phyloP scores from a whole-genome alignment of 2,797 vertebrate species.

The Rhinichthys osculus region DNA sequence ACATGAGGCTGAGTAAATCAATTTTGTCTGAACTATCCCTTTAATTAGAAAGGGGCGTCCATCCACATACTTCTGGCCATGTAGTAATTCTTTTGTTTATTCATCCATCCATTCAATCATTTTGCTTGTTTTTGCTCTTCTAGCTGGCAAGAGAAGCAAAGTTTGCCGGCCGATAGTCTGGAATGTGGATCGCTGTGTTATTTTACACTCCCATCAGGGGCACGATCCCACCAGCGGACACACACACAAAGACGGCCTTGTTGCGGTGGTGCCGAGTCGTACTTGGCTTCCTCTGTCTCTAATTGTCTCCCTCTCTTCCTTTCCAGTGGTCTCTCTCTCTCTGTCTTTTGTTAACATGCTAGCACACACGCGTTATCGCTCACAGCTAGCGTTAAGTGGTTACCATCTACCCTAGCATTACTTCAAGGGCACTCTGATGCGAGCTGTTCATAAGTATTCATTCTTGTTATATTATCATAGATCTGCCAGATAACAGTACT shows the following conservation, averaged over 20 bases:
- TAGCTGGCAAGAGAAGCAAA: background rate
- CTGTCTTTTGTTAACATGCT: conserved; percentile 49
- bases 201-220: conserved; percentile 43
- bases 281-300: conserved; percentile 45
- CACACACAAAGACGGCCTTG: conserved; percentile 53
- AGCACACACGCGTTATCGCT: conserved; percentile 6
- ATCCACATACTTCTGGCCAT: background rate
- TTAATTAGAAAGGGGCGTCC: background rate
- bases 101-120: conserved; percentile 22
- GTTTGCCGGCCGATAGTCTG: background rate
- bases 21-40: background rate
- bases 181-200: conserved; percentile 51
- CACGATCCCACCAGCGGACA: conserved; percentile 43
- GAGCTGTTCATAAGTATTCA: conserved; percentile 19
- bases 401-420: conserved; percentile 42
- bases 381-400: conserved; percentile 34
- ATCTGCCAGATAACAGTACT: conserved; percentile 20
- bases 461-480: conserved; percentile 10
- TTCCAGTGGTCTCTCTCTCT: conserved; percentile 23
- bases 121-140: conserved; percentile 25
- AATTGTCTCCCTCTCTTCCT: conserved; percentile 20
- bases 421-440: conserved; percentile 26
- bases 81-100: conserved; percentile 9
- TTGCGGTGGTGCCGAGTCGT: conserved; percentile 37
- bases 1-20: background rate